A percentile compares a stretch with the other conserved stretches of the same genome.
Evolutionary conservation across 2,888 invertebrate genomes (phyloP).

Genomic region (Andrena minutula): DNA sequence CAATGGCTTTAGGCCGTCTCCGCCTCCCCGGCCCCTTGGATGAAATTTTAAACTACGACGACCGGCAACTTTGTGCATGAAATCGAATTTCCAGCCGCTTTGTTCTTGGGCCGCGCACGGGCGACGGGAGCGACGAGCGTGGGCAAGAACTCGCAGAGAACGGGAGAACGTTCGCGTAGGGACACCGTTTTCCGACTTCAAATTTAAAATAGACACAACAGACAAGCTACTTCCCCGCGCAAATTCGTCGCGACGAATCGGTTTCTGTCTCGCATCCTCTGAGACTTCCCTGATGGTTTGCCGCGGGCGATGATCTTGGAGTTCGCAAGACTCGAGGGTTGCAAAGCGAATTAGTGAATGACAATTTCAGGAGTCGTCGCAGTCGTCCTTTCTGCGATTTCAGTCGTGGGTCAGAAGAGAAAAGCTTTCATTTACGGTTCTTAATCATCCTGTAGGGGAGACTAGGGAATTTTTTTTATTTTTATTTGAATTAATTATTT

Average conservation of each 20-base stretch:
- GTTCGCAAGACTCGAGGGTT: background rate
- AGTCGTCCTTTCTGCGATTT: background rate
- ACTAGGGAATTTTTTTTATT: too few species aligned
- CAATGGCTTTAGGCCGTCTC: constrained; percentile 46
- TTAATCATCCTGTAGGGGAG: too few species aligned
- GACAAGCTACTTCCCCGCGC: background rate
- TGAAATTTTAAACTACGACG: constrained; percentile 66
- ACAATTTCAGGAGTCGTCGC: constrained; percentile 5
- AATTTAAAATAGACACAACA: background rate
- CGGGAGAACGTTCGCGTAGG: background rate
- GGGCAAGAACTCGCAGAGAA: constrained; percentile 17
- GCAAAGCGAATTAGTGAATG: background rate
- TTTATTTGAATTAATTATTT: too few species aligned
- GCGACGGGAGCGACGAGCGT: background rate
- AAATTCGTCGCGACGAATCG: background rate
- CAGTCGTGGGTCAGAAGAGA: too few species aligned
- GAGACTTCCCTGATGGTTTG: background rate
- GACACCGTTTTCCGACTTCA: constrained; percentile 23
- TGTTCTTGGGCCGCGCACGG: constrained; percentile 33
- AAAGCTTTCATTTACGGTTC: too few species aligned
- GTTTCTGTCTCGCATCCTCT: background rate
- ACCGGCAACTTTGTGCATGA: constrained; percentile 59
- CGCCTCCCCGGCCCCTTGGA: constrained; percentile 10
- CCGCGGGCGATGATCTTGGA: background rate
- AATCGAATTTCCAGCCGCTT: constrained; percentile 59